Conservation (phyloP, 2,888 invertebrate species). For the Oxytorus armatus region DNA sequence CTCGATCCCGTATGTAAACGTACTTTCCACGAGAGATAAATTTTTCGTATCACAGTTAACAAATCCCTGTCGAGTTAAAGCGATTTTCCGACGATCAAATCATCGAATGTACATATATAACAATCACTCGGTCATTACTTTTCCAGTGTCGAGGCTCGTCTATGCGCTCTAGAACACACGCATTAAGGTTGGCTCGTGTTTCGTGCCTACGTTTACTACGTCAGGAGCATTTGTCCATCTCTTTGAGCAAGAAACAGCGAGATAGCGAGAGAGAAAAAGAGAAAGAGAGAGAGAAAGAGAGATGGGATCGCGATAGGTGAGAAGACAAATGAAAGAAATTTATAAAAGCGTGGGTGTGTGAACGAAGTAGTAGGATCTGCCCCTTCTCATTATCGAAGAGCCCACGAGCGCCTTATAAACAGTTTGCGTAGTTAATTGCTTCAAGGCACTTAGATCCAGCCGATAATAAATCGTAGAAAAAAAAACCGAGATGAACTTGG, state of each 20-base stretch:
- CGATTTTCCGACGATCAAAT: constrained; percentile 44
- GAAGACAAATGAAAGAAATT: constrained; percentile 63
- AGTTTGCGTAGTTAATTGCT: constrained; percentile 65
- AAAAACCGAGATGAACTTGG: background rate
- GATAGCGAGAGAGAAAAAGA: constrained; percentile 7
- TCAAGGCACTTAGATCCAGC: constrained; percentile 47
- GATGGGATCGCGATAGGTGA: constrained; percentile 21
- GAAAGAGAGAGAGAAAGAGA: constrained; percentile 5
- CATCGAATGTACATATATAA: constrained; percentile 27
- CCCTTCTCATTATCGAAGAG: background rate
- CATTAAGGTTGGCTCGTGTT: constrained; percentile 78
- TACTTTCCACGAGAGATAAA: too few relatives aligned
- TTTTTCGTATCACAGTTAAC: too few relatives aligned
- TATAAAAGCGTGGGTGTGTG: constrained; percentile 24
- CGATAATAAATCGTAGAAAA: constrained; percentile 62
- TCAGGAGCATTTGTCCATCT: constrained; percentile 53
- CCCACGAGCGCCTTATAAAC: constrained; percentile 42
- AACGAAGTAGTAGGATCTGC: background rate
- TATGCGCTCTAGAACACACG: constrained; percentile 84
- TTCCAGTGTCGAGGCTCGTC: constrained; percentile 70
- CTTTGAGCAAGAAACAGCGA: constrained; percentile 46
- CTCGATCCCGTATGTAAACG: too few relatives aligned
- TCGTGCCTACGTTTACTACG: constrained; percentile 57
- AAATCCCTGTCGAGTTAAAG: background rate
- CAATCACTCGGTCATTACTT: constrained; percentile 78